Evolutionary conservation across 2,113 vertebrate genomes (phyloP).

Genomic region (Oncorhynchus nerka): DNA sequence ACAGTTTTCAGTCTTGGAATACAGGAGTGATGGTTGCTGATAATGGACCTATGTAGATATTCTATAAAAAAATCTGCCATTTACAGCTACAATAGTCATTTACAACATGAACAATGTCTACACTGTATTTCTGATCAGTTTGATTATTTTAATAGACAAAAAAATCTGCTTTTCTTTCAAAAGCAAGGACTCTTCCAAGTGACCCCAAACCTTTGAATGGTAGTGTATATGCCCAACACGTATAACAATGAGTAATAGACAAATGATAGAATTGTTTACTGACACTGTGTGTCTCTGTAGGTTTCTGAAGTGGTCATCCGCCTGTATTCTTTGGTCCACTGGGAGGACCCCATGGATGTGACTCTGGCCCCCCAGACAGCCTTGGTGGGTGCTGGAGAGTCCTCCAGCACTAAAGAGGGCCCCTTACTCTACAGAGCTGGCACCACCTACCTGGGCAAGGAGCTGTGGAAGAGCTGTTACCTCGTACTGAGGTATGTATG

Average conservation of each 20-base stretch:
- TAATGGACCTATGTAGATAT: too few relatives aligned
- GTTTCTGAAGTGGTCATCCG: conserved; percentile 78
- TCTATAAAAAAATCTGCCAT: too few relatives aligned
- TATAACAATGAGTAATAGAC: conserved; percentile 39
- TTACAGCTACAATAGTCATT: too few relatives aligned
- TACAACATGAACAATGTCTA: not conserved
- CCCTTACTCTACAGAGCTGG: conserved; percentile 84
- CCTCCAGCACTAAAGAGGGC: conserved; percentile 82
- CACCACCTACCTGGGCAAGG: conserved; percentile 91
- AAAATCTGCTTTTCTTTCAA: too few relatives aligned
- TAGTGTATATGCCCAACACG: conserved; percentile 32
- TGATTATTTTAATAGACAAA: too few relatives aligned
- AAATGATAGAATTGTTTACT: too few relatives aligned
- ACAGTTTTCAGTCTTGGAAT: too few relatives aligned
- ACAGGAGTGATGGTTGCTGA: too few relatives aligned
- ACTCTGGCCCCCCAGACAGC: conserved; percentile 59
- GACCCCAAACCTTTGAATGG: too few relatives aligned
- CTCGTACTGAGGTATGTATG: conserved; percentile 86
- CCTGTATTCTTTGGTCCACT: conserved; percentile 92
- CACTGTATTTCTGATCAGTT: too few relatives aligned
- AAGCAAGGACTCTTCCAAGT: too few relatives aligned
- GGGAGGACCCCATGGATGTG: conserved; percentile 94
- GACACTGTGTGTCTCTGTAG: conserved; percentile 54
- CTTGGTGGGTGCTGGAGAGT: conserved; percentile 44
- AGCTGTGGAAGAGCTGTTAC: conserved; percentile 93